Evolutionary conservation across 2,888 invertebrate genomes (phyloP).

Genomic region (Boloria euphrosyne): DNA sequence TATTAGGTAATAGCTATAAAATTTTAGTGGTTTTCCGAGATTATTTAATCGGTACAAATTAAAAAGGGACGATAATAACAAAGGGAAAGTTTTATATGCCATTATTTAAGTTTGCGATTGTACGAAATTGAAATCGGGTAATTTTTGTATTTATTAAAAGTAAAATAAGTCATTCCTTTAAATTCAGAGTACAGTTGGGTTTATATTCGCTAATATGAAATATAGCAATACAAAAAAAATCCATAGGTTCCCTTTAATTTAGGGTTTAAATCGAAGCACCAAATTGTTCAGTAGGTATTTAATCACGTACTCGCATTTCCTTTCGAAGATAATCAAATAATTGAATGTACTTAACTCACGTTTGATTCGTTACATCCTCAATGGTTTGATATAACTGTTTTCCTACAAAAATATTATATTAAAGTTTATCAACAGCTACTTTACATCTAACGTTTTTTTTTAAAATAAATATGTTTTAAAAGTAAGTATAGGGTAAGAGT

Average conservation of each 20-base stretch:
- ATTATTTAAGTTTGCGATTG: not conserved
- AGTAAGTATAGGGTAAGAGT: no score
- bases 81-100: not conserved
- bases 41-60: conserved; percentile 9
- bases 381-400: conserved; percentile 7
- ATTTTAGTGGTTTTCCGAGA: conserved; percentile 22
- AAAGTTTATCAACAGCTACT: not conserved
- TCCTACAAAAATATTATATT: not conserved
- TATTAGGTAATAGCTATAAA: conserved; percentile 27
- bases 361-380: conserved; percentile 10
- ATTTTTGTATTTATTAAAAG: no score
- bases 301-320: conserved; percentile 39
- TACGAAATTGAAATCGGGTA: no score
- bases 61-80: not conserved
- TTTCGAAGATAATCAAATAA: conserved; percentile 27
- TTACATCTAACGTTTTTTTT: no score
- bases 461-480: no score
- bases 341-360: conserved; percentile 21
- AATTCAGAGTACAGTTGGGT: not conserved
- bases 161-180: no score
- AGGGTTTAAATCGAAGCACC: conserved; percentile 23
- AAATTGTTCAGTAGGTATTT: conserved; percentile 18
- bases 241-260: conserved; percentile 35
- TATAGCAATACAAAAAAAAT: conserved; percentile 10
- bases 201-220: not conserved